Percentiles rank a stretch among this genome's conserved stretches.
Evolutionary conservation across 2,113 vertebrate genomes (phyloP).

Genomic region (Antigone vipio): DNA sequence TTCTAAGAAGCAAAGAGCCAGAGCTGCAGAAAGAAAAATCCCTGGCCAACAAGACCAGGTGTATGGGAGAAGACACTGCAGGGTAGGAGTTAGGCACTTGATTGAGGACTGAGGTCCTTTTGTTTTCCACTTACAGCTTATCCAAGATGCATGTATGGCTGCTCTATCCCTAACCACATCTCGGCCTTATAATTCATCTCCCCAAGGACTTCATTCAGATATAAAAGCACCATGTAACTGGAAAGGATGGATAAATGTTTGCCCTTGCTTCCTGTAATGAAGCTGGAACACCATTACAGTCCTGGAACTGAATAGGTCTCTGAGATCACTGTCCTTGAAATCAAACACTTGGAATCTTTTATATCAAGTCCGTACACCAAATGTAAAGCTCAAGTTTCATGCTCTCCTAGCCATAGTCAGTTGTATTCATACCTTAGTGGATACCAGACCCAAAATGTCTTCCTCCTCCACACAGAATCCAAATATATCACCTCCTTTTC

Average conservation of each 20-base stretch:
- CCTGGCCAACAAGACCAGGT: neutral
- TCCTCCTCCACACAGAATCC: neutral
- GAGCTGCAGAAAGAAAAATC: neutral
- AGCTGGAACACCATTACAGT: neutral
- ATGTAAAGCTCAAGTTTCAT: neutral
- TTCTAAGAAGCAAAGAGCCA: neutral
- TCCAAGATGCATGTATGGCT: neutral
- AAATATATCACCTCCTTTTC: conserved; percentile 14
- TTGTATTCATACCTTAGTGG: neutral
- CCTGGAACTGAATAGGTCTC: neutral
- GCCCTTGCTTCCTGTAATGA: neutral
- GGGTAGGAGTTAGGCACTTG: neutral
- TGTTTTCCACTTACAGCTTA: neutral
- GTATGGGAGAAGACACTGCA: neutral
- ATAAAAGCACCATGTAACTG: neutral
- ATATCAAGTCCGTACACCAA: neutral
- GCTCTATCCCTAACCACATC: neutral
- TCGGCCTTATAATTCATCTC: neutral
- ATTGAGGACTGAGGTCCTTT: neutral
- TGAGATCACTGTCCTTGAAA: neutral
- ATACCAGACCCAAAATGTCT: neutral
- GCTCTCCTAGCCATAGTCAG: neutral
- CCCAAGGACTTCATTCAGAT: neutral
- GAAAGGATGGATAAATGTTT: neutral
- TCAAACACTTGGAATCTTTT: neutral